Conservation (phyloP, 2,113 vertebrate genomes). For the Petrocephalus microphthalmus region DNA sequence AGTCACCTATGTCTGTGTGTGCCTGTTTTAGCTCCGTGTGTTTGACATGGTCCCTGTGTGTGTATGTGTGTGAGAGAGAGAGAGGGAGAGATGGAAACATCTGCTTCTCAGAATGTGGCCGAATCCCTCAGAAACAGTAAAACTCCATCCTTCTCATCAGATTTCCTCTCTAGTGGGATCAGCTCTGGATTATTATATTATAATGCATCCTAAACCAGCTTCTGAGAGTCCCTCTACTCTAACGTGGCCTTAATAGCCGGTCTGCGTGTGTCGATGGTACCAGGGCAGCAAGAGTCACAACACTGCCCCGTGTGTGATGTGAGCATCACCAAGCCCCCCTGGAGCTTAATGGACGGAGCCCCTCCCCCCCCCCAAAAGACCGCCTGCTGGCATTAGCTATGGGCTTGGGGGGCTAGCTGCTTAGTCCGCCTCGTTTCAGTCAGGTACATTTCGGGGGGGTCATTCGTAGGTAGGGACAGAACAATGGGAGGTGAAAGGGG, state of each 20-base stretch:
- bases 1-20: background rate
- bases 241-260: conserved; percentile 26
- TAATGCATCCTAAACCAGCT: conserved; percentile 40
- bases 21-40: background rate
- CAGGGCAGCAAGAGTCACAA: background rate
- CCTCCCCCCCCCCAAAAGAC: background rate
- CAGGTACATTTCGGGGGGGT: background rate
- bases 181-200: conserved; percentile 25
- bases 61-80: background rate
- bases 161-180: conserved; percentile 43
- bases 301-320: background rate
- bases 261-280: background rate
- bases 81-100: background rate
- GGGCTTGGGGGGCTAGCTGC: too few species aligned
- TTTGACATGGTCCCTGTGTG: background rate
- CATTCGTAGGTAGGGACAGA: background rate
- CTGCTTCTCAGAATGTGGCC: background rate
- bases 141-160: conserved; percentile 38
- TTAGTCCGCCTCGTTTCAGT: background rate
- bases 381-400: background rate
- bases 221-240: conserved; percentile 33
- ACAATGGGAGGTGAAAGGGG: background rate
- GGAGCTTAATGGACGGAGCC: background rate
- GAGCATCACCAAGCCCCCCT: background rate
- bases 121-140: background rate